Evolutionary conservation across 2,888 invertebrate species (phyloP).

Genomic region (Cataglyphis livida): DNA sequence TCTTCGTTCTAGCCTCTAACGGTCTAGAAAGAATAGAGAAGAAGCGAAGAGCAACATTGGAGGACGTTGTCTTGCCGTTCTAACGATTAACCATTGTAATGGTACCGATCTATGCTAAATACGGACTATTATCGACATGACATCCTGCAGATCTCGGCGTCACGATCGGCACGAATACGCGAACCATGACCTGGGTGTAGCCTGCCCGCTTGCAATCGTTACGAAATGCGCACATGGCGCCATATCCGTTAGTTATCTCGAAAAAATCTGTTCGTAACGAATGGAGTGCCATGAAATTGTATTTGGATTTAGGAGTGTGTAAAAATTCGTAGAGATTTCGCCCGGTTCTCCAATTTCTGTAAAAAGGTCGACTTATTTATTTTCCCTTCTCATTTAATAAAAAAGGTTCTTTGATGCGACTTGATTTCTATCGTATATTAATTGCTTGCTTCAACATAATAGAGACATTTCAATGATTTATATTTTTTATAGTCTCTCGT

Average conservation of each 20-base stretch:
- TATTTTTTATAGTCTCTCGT: not conserved
- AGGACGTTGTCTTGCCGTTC: slow-evolving; percentile 70
- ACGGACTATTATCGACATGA: slow-evolving; percentile 79
- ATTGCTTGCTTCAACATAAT: not conserved
- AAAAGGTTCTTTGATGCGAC: not conserved
- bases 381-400: not conserved
- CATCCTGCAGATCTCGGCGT: slow-evolving; percentile 75
- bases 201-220: slow-evolving; percentile 42
- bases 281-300: not conserved
- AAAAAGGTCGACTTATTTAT: not conserved
- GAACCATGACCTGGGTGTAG: slow-evolving; percentile 66
- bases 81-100: slow-evolving; percentile 79
- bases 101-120: slow-evolving; percentile 78
- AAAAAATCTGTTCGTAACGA: slow-evolving; percentile 12
- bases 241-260: slow-evolving; percentile 39
- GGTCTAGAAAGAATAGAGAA: not conserved
- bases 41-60: slow-evolving; percentile 12
- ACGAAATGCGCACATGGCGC: slow-evolving; percentile 53
- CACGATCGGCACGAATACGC: slow-evolving; percentile 65
- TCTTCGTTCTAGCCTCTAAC: not conserved
- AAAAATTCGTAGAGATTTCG: not conserved
- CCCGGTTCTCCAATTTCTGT: not conserved
- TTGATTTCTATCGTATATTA: not conserved
- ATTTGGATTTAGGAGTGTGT: not conserved
- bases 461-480: not conserved